phyloP scores from a whole-genome alignment of 1,140 invertebrate species.

The Lordiphosa mommai region DNA sequence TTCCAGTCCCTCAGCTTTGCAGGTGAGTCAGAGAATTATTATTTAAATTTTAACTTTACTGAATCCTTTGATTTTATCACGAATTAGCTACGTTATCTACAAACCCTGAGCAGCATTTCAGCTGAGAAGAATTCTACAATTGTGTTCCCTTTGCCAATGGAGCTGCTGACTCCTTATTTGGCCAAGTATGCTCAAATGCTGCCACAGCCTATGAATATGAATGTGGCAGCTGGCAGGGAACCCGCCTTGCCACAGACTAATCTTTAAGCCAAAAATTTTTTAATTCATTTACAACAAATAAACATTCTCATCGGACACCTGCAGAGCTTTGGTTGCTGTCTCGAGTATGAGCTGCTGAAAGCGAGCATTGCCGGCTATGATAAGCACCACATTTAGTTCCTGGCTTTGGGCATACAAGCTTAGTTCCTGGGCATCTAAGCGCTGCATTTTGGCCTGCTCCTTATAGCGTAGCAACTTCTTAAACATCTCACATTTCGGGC shows the following conservation, averaged over 20 bases:
- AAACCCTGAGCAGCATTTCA: constrained; percentile 92
- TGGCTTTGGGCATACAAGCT: neutral
- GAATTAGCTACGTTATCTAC: constrained; percentile 41
- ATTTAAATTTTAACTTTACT: neutral
- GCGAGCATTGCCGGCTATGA: constrained; percentile 43
- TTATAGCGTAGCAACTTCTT: constrained; percentile 42
- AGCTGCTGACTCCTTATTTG: constrained; percentile 81
- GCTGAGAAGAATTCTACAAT: constrained; percentile 96
- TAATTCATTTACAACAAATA: constrained; percentile 43
- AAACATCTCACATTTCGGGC: constrained; percentile 5
- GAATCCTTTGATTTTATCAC: neutral
- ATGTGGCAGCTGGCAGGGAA: neutral
- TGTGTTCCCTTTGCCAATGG: constrained; percentile 93
- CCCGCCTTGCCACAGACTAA: constrained; percentile 34
- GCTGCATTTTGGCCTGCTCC: constrained; percentile 23
- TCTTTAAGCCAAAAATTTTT: constrained; percentile 18
- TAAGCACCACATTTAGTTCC: constrained; percentile 7
- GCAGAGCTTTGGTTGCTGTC: neutral
- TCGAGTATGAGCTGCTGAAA: constrained; percentile 33
- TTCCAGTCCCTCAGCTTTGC: constrained; percentile 89
- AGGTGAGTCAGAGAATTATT: constrained; percentile 26
- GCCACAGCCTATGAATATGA: constrained; percentile 4
- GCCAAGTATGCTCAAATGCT: constrained; percentile 52
- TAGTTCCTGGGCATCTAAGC: constrained; percentile 28
- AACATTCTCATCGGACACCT: constrained; percentile 21